Base-by-base conservation (phyloP, 2,888 invertebrate genomes). In the Melolontha melolontha region DNA sequence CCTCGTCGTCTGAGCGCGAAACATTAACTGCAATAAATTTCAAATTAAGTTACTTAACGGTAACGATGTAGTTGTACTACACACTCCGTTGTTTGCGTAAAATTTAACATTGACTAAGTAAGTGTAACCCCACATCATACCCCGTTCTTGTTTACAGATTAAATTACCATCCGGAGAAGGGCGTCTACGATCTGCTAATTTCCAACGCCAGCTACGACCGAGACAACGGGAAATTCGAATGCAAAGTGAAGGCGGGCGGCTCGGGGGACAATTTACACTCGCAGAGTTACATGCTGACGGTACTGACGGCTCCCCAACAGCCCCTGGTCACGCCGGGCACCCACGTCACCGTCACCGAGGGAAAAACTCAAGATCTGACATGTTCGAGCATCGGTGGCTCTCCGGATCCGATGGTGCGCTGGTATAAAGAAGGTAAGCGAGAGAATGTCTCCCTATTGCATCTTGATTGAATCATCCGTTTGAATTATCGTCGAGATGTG, bases 221-320 rank as follows among this genome's bases (percentile, higher is more conserved):
- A 16, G 96, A 95, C 86, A 96, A 96, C 84, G 96, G 95, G 64
- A 90, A 91, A 78, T 97, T 95, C 86, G 95, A 94, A 85, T 97
- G 96, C 84, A 91, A 92, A 77, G 91, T 92, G 78, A 94, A 91
- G 86, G 94, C 90, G 71, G 91, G 88, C 76, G 95, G 92, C 73
- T 93, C 93, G 27, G 95, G 95, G 49, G 88, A 89, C 71, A 92
- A 92, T 82, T 87, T 95, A 75, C 94, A 95, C 85, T 91, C 92
- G 73, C 94, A 95, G 83, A 90, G 90, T 70, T 91, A 94, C 80
- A 89, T 90, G 73, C 87, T 96, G 76, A 95, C 95, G 34, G 95
- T 96, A 67, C 87, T 96, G 68, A 92, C 95, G 41, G 89, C 91
- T 59, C 96, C 96, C 0, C 91, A 92, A 73, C 88, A 91, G 57